These are phyloP conservation scores for Macropus fuliginosus DNA, from an alignment of 2,797 vertebrate genomes.

Conservation along the genomic window DNA sequence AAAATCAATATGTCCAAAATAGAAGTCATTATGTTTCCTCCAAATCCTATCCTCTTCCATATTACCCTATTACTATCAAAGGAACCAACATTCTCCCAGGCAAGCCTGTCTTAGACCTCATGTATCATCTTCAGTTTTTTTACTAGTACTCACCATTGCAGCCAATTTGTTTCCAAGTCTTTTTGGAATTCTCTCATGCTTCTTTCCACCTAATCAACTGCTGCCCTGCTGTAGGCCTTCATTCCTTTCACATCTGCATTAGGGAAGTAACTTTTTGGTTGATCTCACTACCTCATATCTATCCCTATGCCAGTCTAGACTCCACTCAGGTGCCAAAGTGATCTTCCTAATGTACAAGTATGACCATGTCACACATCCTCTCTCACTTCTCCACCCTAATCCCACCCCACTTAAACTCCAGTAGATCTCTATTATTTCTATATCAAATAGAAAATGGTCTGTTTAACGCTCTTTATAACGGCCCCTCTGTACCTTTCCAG, in stretches of 20 bases:
- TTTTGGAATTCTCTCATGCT: background rate
- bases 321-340: background rate
- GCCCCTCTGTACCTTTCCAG: background rate
- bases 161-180: background rate
- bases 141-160: background rate
- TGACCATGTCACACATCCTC: background rate
- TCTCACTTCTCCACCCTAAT: background rate
- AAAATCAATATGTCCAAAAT: background rate
- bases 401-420: background rate
- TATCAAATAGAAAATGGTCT: background rate
- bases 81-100: background rate
- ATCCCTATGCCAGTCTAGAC: background rate
- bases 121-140: background rate
- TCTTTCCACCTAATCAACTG: background rate
- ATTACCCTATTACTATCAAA: background rate
- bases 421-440: background rate
- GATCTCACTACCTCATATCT: background rate
- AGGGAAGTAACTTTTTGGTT: background rate
- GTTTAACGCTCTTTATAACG: background rate
- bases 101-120: background rate
- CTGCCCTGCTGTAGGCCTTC: background rate
- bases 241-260: background rate
- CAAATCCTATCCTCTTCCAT: background rate
- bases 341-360: background rate
- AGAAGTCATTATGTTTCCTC: background rate